Evolutionary conservation across 2,888 invertebrate genomes (phyloP), one percentile per base, ranked within the genome.

Genomic region (Anthophora plumipes): DNA sequence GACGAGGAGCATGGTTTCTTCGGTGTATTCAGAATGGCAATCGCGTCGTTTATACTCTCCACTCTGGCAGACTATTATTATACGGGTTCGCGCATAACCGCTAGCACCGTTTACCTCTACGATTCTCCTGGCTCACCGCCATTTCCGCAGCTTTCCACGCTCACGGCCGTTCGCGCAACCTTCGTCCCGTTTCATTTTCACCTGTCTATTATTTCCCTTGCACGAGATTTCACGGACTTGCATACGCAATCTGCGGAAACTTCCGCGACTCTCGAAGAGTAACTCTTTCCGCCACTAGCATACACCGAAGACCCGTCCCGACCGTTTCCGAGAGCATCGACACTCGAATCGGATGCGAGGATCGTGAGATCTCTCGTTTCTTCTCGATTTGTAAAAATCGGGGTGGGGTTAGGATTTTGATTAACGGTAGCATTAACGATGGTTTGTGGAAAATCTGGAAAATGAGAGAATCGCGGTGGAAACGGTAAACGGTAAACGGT

Each of bases 21-120:
- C 70, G 67, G 63, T 75, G 73, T 74, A 82, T 72, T 66, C 78
- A 59, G 68, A 77, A 77, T 79, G 77, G 73, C 73, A 75, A 86
- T 86, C 61, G 84, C 71, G 63, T 83, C 69, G 59, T 77, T 84
- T 57, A 37, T 37, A 12, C 20, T 43, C 50, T 25, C 14, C 17
- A 50, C 41, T 61, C 67, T 39, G 54, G 12, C 48, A 69, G 80
- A 80, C 80, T 77, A 71, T 48, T 86, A 82, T 86, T 71, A 77
- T 52, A 50, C 46, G 12, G 60, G 41, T 60, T 71, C 5, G 7
- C 55, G 48, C 63, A 39, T 48, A 39, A 63, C 48, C 31, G n/a
- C 41, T n/a, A 43, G 20, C 31, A 52, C 50, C 50, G 22, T 52
- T 61, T 66, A 54, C 60, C 60, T 41, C 17, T 14, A 17, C 1